Base-by-base conservation (phyloP, 2,113 vertebrate species). In the Odontesthes bonariensis region DNA sequence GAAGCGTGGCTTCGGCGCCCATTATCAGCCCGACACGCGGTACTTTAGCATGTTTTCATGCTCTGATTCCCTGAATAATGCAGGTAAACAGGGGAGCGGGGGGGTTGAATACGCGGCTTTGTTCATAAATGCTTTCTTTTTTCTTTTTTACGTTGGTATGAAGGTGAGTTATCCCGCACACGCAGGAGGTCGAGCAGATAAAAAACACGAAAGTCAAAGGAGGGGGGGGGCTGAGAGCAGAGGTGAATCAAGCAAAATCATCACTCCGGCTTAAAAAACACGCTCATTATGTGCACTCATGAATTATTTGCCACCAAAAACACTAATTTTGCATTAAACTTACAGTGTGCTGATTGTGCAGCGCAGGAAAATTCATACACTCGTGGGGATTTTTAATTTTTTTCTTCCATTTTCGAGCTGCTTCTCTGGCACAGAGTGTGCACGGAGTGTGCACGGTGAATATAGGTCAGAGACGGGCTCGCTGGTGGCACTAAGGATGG, bases 241-340 rank as follows among this genome's bases (percentile, higher is more conserved):
- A 88, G 84, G 89, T 87, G 82, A 92, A 91, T 86, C 76, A 74
- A 88, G 89, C 83, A 27, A 87, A 91, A 92, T 84, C 90, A 83
- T 91, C 84, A 79, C 89, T 92, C 88, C 90, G 75, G 82, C 85
- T 92, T 91, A 1, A 88, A 94, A 92, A 94, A 92, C 40, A 33
- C 88, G 79, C 86, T 93, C 84, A 74, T 91, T 92, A 85, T 87
- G 81, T 76, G 74, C 77, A 83, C 73, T 93, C 90, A 94, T 95
- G 86, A 94, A 94, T 95, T 82, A 94, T 94, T 94, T 94, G 60
- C 86, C n/a, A n/a, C n/a, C n/a, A n/a, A 90, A 91, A 93, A 94
- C 92, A 93, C 90, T 95, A 94, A 94, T 27, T 94, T 89, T 90
- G 92, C 95, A 92, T 94, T 94, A 96, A 92, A 93, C 93, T 93